These are phyloP conservation scores for Popillia japonica DNA, from an alignment of 1,140 invertebrate genomes.

Conservation along the genomic window DNA sequence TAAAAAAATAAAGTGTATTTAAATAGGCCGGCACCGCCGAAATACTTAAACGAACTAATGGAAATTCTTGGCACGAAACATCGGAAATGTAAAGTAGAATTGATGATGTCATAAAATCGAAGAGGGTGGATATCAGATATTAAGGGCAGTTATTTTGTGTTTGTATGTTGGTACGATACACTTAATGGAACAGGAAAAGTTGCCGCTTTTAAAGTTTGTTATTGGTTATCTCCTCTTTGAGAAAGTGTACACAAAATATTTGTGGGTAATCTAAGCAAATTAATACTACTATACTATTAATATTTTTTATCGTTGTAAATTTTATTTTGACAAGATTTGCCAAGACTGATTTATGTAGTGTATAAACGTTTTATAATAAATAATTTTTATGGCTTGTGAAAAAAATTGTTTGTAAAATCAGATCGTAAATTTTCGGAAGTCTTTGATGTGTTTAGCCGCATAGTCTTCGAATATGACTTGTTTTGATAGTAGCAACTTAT, in stretches of 20 bases:
- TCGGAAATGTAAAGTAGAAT: not conserved
- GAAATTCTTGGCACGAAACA: not conserved
- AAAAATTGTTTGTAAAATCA: conserved; percentile 26
- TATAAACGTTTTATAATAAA: not conserved
- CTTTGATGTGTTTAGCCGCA: conserved; percentile 13
- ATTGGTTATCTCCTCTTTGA: too few relatives aligned
- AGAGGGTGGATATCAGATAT: too few relatives aligned
- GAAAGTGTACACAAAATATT: too few relatives aligned
- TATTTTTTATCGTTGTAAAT: not conserved
- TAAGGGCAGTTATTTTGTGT: too few relatives aligned
- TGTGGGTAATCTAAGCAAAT: not conserved
- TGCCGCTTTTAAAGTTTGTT: too few relatives aligned
- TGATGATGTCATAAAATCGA: too few relatives aligned
- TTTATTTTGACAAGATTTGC: conserved; percentile 1
- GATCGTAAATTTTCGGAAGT: conserved; percentile 2
- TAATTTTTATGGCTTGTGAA: conserved; percentile 7
- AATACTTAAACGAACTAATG: not conserved
- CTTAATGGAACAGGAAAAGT: too few relatives aligned
- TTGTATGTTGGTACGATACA: too few relatives aligned
- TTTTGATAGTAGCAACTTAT: conserved; percentile 28
- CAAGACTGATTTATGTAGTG: conserved; percentile 23
- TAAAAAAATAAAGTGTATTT: too few relatives aligned
- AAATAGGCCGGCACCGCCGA: too few relatives aligned
- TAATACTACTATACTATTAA: not conserved
- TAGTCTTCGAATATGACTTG: conserved; percentile 27